These are phyloP conservation scores for Carassius auratus DNA, from an alignment of 2,113 vertebrate species.

Conservation along the genomic window DNA sequence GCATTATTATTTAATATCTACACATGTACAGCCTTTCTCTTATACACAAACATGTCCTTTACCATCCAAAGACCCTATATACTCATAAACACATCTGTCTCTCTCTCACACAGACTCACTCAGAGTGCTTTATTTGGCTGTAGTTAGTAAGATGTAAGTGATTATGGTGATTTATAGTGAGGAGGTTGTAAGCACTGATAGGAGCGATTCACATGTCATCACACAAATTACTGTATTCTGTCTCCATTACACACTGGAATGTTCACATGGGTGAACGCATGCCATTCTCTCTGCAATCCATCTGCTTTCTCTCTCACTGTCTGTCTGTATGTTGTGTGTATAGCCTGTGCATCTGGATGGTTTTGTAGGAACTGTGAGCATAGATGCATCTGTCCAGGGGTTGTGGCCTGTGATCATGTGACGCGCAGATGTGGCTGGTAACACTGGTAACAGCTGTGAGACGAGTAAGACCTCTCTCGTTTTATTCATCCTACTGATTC, in stretches of 20 bases:
- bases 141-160: conserved; percentile 42
- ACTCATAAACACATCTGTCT: conserved; percentile 20
- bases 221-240: conserved; percentile 31
- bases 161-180: conserved; percentile 45
- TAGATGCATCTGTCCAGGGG: conserved; percentile 66
- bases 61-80: conserved; percentile 3
- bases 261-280: conserved; percentile 29
- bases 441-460: conserved; percentile 69
- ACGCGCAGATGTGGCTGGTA: conserved; percentile 67
- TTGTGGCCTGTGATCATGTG: conserved; percentile 69
- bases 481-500: background rate
- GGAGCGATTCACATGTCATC: conserved; percentile 42
- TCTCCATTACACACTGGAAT: conserved; percentile 49
- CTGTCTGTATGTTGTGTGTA: conserved; percentile 27
- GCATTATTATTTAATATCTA: background rate
- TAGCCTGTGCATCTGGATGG: conserved; percentile 71
- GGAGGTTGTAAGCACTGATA: conserved; percentile 37
- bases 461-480: conserved; percentile 61
- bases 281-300: background rate
- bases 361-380: conserved; percentile 67
- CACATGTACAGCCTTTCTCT: background rate
- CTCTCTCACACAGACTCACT: background rate
- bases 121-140: conserved; percentile 22
- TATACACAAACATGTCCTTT: background rate
- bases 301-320: conserved; percentile 31